Conservation (phyloP, 2,888 invertebrate species). For the Tenthredo mesomela region DNA sequence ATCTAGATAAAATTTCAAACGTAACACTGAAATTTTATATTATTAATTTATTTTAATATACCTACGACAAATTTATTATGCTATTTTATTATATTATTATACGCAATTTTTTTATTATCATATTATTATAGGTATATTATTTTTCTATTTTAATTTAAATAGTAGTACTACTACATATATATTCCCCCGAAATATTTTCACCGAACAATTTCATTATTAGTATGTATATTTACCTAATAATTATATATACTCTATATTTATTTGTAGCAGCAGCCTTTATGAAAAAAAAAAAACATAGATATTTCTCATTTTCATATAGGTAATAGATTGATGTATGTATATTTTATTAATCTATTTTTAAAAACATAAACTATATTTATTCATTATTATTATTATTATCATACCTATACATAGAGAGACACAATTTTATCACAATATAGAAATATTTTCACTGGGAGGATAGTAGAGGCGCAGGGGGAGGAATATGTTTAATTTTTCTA, state of each 20-base stretch:
- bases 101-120: neutral
- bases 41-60: neutral
- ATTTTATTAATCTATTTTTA: neutral
- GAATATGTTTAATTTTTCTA: conserved; percentile 8
- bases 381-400: neutral
- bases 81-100: neutral
- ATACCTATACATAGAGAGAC: conserved; percentile 40
- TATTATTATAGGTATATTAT: neutral
- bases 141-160: conserved; percentile 9
- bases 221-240: no score
- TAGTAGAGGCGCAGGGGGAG: neutral
- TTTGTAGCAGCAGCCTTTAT: conserved; percentile 34
- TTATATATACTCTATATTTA: neutral
- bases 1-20: conserved; percentile 33
- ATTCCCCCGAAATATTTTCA: neutral
- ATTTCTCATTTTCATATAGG: conserved; percentile 8
- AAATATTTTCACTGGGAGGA: conserved; percentile 14
- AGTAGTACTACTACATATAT: neutral
- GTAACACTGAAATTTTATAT: conserved; percentile 28
- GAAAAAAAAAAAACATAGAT: conserved; percentile 1
- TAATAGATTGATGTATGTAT: neutral
- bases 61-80: neutral
- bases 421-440: conserved; percentile 50
- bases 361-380: conserved; percentile 13
- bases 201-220: neutral